These are phyloP conservation scores for Heteromurus nitidus DNA, from an alignment of 2,888 invertebrate species.

Conservation along the genomic window DNA sequence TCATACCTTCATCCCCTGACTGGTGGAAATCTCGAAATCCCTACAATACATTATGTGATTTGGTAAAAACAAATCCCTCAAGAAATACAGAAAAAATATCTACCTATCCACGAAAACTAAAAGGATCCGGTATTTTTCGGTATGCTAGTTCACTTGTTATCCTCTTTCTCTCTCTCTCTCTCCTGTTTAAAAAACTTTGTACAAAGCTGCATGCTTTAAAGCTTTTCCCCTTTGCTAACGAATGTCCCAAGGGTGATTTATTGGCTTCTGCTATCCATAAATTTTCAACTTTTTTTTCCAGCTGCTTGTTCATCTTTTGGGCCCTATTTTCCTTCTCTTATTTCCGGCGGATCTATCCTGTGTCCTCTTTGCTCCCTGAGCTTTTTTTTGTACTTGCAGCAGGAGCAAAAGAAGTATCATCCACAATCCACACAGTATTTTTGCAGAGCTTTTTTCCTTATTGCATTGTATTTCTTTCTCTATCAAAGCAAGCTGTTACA, in stretches of 20 bases:
- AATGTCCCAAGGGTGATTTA: slow-evolving; percentile 63
- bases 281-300: slow-evolving; percentile 54
- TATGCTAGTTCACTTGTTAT: too few relatives aligned
- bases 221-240: slow-evolving; percentile 27
- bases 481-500: slow-evolving; percentile 7
- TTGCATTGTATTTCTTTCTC: background rate
- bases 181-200: background rate
- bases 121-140: too few relatives aligned
- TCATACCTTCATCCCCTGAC: too few relatives aligned
- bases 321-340: slow-evolving; percentile 19
- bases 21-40: too few relatives aligned
- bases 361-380: background rate
- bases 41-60: too few relatives aligned
- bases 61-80: too few relatives aligned
- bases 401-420: background rate
- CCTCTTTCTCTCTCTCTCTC: background rate
- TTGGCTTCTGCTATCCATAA: slow-evolving; percentile 55
- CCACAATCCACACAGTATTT: background rate
- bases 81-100: too few relatives aligned
- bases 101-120: too few relatives aligned
- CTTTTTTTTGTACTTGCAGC: background rate
- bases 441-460: background rate
- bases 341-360: slow-evolving; percentile 16
- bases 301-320: slow-evolving; percentile 25
- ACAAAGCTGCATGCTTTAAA: slow-evolving; percentile 26